phyloP scores from a whole-genome alignment of 1,140 invertebrate genomes.

The Dolichoris vasculosae region DNA sequence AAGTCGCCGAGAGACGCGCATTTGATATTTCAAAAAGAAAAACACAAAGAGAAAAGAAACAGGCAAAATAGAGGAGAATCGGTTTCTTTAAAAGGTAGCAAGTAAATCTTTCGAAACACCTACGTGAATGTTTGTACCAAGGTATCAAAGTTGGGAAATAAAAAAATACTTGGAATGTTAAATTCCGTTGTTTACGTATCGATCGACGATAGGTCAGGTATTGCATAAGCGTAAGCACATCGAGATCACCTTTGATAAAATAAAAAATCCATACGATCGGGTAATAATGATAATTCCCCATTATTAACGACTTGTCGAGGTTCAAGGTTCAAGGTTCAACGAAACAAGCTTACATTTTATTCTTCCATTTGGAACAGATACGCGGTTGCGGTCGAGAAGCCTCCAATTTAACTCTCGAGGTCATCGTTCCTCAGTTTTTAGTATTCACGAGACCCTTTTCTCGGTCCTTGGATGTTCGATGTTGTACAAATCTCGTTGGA shows the following conservation, averaged over 20 bases:
- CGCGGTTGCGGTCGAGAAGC: conserved; percentile 1
- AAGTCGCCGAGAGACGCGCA: too few relatives aligned
- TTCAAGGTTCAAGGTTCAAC: neutral
- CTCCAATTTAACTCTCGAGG: conserved; percentile 3
- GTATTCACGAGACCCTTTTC: neutral
- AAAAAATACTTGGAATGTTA: neutral
- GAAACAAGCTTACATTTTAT: neutral
- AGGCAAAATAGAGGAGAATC: neutral
- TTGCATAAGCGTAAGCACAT: too few relatives aligned
- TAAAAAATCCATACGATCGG: too few relatives aligned
- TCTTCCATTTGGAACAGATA: neutral
- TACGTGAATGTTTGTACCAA: neutral
- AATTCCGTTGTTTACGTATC: neutral
- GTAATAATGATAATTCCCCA: too few relatives aligned
- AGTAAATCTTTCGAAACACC: too few relatives aligned
- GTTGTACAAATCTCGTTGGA: neutral
- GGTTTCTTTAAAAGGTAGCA: neutral
- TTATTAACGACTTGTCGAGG: neutral
- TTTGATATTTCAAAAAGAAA: neutral
- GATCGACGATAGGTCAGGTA: neutral
- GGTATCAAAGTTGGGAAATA: neutral
- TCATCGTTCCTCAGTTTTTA: conserved; percentile 2
- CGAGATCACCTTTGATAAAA: too few relatives aligned
- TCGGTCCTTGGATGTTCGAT: neutral
- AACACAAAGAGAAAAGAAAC: neutral